Percentiles rank a stretch among this genome's conserved stretches.
Evolutionary conservation across 1,140 invertebrate species (phyloP).

Genomic region (Drosophila tani): DNA sequence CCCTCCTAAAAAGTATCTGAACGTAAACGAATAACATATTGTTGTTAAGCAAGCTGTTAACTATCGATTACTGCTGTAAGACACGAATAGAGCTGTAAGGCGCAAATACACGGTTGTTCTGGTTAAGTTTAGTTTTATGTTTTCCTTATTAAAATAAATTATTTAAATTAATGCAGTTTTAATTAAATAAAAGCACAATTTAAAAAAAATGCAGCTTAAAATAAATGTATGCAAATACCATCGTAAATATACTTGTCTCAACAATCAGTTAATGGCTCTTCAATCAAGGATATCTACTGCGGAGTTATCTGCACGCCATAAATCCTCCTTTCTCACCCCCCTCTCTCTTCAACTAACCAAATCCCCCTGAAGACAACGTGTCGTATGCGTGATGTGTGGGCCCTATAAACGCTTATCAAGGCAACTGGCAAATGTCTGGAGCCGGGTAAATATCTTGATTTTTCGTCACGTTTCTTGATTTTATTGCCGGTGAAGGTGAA

Average conservation of each 20-base stretch:
- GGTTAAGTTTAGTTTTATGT: too few species aligned
- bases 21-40: too few species aligned
- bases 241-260: neutral
- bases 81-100: too few species aligned
- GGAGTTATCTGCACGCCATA: slow-evolving; percentile 3
- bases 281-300: neutral
- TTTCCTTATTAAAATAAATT: too few species aligned
- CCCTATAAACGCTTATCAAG: slow-evolving; percentile 18
- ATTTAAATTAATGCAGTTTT: too few species aligned
- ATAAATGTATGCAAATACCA: neutral
- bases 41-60: too few species aligned
- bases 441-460: slow-evolving; percentile 18
- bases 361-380: slow-evolving; percentile 12
- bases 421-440: slow-evolving; percentile 4
- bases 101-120: too few species aligned
- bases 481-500: neutral
- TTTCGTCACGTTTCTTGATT: slow-evolving; percentile 17
- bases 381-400: slow-evolving; percentile 48
- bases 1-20: too few species aligned
- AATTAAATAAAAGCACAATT: too few species aligned
- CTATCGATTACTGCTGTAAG: too few species aligned
- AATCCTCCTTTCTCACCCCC: neutral
- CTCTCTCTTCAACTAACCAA: neutral
- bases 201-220: neutral
- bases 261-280: slow-evolving; percentile 4